Evolutionary conservation across 2,797 vertebrate genomes (phyloP).

Genomic region (Tapera naevia): DNA sequence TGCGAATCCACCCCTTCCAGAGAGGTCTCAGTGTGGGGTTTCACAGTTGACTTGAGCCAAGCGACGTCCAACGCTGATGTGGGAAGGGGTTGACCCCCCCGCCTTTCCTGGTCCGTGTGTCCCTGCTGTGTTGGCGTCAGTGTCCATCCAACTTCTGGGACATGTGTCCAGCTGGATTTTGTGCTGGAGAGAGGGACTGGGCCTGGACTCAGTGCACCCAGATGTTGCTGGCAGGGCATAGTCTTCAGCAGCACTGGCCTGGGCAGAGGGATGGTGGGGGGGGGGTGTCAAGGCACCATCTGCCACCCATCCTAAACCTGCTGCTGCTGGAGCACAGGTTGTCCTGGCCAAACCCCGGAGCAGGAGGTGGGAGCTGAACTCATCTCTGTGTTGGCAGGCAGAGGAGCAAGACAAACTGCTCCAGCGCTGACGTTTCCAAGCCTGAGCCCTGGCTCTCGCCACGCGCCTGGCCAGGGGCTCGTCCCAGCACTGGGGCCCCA

Average conservation of each 20-base stretch:
- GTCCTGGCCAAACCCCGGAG: not conserved
- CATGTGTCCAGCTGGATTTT: not conserved
- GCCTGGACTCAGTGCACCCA: not conserved
- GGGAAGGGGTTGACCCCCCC: not conserved
- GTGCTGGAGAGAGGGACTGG: not conserved
- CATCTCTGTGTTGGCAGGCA: not conserved
- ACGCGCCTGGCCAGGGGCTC: not conserved
- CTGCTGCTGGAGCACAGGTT: not conserved
- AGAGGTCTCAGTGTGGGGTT: not conserved
- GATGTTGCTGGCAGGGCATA: not conserved
- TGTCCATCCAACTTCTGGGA: not conserved
- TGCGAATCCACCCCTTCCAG: not conserved
- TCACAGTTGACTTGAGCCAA: not conserved
- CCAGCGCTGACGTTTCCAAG: fast-evolving
- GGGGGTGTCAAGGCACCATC: not conserved
- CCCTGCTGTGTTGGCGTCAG: fast-evolving
- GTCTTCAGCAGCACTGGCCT: not conserved
- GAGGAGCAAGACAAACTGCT: not conserved
- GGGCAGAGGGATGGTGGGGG: not conserved
- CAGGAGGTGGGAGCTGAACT: not conserved
- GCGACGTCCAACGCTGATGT: not conserved
- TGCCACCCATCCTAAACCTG: fast-evolving
- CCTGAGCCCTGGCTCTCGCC: not conserved
- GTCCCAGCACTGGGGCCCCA: fast-evolving
- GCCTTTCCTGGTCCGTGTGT: not conserved